A percentile compares a stretch with the other conserved stretches of the same genome.
Evolutionary conservation across 2,113 vertebrate species (phyloP).

Genomic region (Caranx melampygus): DNA sequence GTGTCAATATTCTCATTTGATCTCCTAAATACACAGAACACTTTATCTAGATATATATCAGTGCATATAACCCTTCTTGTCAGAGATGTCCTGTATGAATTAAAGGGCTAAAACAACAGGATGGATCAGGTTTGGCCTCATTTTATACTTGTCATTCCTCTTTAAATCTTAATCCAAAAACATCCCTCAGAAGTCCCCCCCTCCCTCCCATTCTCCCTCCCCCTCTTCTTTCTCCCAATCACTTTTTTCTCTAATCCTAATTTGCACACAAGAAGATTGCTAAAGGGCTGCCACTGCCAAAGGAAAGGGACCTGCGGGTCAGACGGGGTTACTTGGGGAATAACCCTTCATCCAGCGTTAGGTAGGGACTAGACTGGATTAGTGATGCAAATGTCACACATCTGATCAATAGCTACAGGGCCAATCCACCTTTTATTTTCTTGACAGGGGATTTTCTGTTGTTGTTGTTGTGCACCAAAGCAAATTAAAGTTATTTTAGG

Average conservation of each 20-base stretch:
- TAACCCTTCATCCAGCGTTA: constrained; percentile 55
- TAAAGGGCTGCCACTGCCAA: constrained; percentile 60
- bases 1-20: too few relatives aligned
- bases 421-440: constrained; percentile 48
- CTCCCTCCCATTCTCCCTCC: neutral
- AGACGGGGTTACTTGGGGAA: constrained; percentile 70
- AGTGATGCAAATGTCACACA: constrained; percentile 73
- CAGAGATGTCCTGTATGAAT: too few relatives aligned
- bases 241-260: constrained; percentile 76
- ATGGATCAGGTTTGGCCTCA: constrained; percentile 29
- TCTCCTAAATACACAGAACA: too few relatives aligned
- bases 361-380: constrained; percentile 71
- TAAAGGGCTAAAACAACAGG: constrained; percentile 19
- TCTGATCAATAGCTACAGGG: constrained; percentile 40
- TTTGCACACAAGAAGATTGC: constrained; percentile 78
- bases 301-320: constrained; percentile 72
- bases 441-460: constrained; percentile 5
- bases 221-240: constrained; percentile 31
- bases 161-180: constrained; percentile 78
- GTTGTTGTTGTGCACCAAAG: neutral
- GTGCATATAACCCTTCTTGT: too few relatives aligned
- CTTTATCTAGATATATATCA: too few relatives aligned
- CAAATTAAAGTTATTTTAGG: neutral
- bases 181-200: constrained; percentile 67
- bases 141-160: constrained; percentile 42